These are phyloP conservation scores for Microdon myrmicae DNA, from an alignment of 2,888 invertebrate species.

Conservation along the genomic window DNA sequence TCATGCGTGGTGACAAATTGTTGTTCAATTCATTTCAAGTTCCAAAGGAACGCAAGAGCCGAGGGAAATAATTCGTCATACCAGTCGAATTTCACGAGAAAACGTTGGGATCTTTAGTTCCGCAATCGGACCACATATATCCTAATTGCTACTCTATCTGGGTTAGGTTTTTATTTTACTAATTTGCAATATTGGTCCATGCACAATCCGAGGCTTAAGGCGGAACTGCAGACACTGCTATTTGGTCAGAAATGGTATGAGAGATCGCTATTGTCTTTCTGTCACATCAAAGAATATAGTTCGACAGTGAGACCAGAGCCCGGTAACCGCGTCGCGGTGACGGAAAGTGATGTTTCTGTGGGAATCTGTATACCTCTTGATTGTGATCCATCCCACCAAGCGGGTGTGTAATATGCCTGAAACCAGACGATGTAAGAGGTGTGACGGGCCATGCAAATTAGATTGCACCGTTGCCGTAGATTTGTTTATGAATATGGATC, in stretches of 20 bases:
- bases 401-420: conserved; percentile 16
- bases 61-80: conserved; percentile 19
- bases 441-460: conserved; percentile 37
- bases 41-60: conserved; percentile 7
- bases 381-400: conserved; percentile 29
- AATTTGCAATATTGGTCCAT: background rate
- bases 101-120: conserved; percentile 31
- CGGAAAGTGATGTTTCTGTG: conserved; percentile 27
- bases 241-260: conserved; percentile 23
- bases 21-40: conserved; percentile 10
- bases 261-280: conserved; percentile 31
- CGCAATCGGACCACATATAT: conserved; percentile 25
- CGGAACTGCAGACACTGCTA: conserved; percentile 23
- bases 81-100: too few species aligned
- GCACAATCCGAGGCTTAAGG: background rate
- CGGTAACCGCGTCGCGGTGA: conserved; percentile 9
- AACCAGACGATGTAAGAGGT: conserved; percentile 38
- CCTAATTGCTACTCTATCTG: conserved; percentile 19
- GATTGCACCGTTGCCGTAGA: conserved; percentile 20
- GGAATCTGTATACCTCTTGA: conserved; percentile 18
- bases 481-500: too few species aligned
- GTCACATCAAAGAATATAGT: too few species aligned
- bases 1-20: conserved; percentile 15
- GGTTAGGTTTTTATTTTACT: background rate
- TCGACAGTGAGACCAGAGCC: too few species aligned